Conservation (phyloP, 2,888 invertebrate species). For the Sthenelais limicola region DNA sequence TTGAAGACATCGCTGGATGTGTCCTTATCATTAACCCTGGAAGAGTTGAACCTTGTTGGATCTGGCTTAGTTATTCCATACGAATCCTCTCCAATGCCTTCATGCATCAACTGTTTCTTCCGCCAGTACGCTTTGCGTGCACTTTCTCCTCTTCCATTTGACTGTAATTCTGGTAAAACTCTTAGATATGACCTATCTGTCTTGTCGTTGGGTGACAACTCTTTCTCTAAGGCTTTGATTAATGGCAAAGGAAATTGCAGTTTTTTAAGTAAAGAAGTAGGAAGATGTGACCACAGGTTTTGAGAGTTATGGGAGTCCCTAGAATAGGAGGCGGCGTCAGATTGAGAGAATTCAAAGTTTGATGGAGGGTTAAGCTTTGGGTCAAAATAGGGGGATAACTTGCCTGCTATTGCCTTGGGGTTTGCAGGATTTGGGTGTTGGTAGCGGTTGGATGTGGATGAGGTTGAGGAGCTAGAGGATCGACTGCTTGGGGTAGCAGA, state of each 20-base stretch:
- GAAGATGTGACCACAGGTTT: slow-evolving; percentile 26
- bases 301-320: too few species aligned
- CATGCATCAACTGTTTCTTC: too few species aligned
- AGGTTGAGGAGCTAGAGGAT: neutral
- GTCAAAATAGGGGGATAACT: slow-evolving; percentile 1
- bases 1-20: too few species aligned
- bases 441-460: neutral
- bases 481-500: neutral
- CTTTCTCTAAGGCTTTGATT: slow-evolving; percentile 17
- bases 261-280: slow-evolving; percentile 23
- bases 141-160: neutral
- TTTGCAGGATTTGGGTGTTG: slow-evolving; percentile 17
- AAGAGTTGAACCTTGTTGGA: too few species aligned
- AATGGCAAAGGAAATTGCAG: slow-evolving; percentile 25
- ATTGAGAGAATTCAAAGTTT: too few species aligned
- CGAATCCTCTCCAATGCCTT: too few species aligned
- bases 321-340: too few species aligned
- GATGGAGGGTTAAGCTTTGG: too few species aligned
- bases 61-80: too few species aligned
- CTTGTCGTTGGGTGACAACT: neutral
- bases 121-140: too few species aligned
- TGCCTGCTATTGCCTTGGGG: slow-evolving; percentile 34
- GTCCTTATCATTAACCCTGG: too few species aligned
- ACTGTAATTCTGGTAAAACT: neutral
- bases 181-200: neutral